Evolutionary conservation across 64 coral and sea anemone genomes (phyloP), one percentile per base, ranked within the genome.

Genomic region (Porites lutea): DNA sequence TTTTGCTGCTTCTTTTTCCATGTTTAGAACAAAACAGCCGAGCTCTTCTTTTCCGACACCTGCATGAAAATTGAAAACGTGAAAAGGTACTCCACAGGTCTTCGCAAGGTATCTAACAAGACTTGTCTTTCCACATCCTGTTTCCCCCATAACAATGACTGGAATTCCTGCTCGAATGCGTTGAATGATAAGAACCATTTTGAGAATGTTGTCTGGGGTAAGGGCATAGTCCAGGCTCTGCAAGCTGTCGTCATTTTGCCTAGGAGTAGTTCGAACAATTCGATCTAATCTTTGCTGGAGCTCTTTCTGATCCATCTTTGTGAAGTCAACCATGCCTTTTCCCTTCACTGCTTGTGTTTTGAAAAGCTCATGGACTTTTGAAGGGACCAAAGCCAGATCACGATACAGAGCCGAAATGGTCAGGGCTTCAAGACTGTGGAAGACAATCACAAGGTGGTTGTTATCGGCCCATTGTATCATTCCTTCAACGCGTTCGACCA

Each of bases 101-200:
- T 46, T 64, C 6, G 94, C 89, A 45, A 95, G 89, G 80, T 95
- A 95, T 64, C 89, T 78, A 11, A 92, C 86, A 37, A 95, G 61
- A 14, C 88, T 90, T 0, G 93, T 95, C 75, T 95, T 95, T 6
- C 93, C 93, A 90, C 93, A 95, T 43, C 93, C 93, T 21, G 93
- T 95, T 62, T 95, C 93, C 20, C 93, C 93, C 93, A 95, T 95
- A 15, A 95, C 58, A 67, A 95, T 90, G 16, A 95, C 88, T 12
- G 96, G 96, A 67, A 92, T 92, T 18, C 82, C 80, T 66, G 96
- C 93, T 37, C 88, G 86, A 16, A 95, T 86, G 60, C 96, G 90
- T 86, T 95, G 93, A 72, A 98, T 92, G 59, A 98, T 98, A 43
- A 98, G 27, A 3, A 88, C 73, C 96, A 98, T 98, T 82, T 98